phyloP scores from a whole-genome alignment of 2,113 vertebrate genomes.

The Eclectus roratus region DNA sequence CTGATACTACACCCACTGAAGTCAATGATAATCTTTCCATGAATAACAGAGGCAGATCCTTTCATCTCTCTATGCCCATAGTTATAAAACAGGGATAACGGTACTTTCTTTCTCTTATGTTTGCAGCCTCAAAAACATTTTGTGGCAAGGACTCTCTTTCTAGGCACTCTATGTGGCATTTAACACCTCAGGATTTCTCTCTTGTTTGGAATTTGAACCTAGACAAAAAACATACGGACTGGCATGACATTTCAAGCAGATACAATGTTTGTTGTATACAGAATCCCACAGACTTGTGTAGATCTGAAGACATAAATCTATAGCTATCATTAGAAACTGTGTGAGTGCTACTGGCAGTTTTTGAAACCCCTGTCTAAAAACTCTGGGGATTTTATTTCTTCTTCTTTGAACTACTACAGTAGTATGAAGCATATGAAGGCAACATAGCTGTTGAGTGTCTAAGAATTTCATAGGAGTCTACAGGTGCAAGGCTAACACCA shows the following conservation, averaged over 20 bases:
- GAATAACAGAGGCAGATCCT: slow-evolving; percentile 40
- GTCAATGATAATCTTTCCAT: slow-evolving; percentile 51
- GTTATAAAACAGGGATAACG: slow-evolving; percentile 38
- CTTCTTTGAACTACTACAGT: neutral
- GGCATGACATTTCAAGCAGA: neutral
- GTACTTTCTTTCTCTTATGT: neutral
- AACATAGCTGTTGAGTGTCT: neutral
- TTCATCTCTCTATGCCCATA: neutral
- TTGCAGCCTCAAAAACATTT: neutral
- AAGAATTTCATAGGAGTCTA: neutral
- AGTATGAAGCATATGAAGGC: neutral
- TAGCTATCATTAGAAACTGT: neutral
- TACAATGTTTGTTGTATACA: neutral
- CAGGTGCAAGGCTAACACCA: neutral
- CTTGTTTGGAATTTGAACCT: neutral
- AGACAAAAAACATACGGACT: neutral
- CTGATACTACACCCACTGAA: slow-evolving; percentile 68
- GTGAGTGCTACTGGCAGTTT: accelerated
- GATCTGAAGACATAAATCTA: neutral
- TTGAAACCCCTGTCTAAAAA: neutral
- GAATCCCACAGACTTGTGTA: neutral
- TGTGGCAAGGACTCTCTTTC: neutral
- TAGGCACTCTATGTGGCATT: neutral
- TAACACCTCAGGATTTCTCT: neutral
- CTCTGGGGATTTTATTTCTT: neutral